phyloP scores from a whole-genome alignment of 2,113 vertebrate genomes.

The Halichoeres trimaculatus region DNA sequence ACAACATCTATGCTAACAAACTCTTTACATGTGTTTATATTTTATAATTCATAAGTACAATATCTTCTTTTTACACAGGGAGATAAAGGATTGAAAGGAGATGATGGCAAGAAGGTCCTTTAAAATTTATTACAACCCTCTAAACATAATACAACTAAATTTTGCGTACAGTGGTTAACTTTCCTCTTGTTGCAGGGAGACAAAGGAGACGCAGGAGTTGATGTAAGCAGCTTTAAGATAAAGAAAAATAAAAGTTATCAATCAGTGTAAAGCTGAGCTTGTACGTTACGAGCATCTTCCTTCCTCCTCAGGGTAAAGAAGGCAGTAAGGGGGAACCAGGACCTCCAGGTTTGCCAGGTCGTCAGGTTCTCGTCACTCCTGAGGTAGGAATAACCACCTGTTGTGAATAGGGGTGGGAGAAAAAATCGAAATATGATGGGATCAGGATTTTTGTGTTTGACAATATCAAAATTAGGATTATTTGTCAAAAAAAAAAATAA shows the following conservation, averaged over 20 bases:
- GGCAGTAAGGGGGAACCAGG: conserved; percentile 82
- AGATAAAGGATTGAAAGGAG: conserved; percentile 76
- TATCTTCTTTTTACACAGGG: conserved; percentile 64
- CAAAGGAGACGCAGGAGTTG: conserved; percentile 74
- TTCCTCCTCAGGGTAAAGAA: conserved; percentile 75
- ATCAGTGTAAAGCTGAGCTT: not conserved
- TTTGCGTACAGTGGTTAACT: not conserved
- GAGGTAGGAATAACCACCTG: conserved; percentile 68
- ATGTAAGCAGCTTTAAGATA: conserved; percentile 66
- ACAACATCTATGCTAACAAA: no score
- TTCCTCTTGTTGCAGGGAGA: conserved; percentile 75
- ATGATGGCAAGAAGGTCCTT: conserved; percentile 78
- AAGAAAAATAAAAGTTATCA: not conserved
- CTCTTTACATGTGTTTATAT: no score
- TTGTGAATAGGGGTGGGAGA: no score
- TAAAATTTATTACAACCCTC: not conserved
- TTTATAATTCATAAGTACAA: not conserved
- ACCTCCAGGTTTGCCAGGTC: conserved; percentile 81
- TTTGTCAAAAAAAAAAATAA: no score
- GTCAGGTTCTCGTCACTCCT: conserved; percentile 75
- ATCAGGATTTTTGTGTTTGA: no score
- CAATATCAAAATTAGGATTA: no score
- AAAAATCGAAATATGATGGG: no score
- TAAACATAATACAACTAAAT: not conserved
- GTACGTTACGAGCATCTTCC: not conserved